These are phyloP conservation scores for Cydia amplana DNA, from an alignment of 1,140 invertebrate genomes.

Conservation along the genomic window DNA sequence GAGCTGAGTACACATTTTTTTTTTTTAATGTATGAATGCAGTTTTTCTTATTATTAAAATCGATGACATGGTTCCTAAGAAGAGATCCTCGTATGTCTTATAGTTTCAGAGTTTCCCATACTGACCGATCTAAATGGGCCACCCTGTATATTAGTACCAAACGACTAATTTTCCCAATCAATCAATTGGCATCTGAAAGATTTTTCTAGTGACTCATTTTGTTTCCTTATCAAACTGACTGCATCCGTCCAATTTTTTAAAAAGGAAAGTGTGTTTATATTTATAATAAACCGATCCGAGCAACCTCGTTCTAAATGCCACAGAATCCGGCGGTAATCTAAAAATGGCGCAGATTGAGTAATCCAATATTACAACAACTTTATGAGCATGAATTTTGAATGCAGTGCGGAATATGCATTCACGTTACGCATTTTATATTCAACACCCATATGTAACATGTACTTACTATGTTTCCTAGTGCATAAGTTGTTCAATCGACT, in stretches of 20 bases:
- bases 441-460: background rate
- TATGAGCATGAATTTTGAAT: background rate
- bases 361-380: background rate
- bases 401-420: background rate
- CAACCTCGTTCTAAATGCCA: slow-evolving; percentile 48
- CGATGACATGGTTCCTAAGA: no score
- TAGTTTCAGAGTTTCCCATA: no score
- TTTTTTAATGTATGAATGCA: no score
- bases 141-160: no score
- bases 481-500: no score
- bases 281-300: slow-evolving; percentile 1
- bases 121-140: no score
- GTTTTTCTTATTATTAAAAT: no score
- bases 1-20: no score
- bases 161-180: background rate
- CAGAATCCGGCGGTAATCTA: slow-evolving; percentile 41
- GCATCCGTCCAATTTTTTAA: background rate
- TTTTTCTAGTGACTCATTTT: background rate
- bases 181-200: background rate
- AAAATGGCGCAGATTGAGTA: slow-evolving; percentile 37
- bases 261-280: slow-evolving; percentile 4
- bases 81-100: no score
- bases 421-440: background rate
- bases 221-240: background rate
- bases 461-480: background rate